phyloP scores from a whole-genome alignment of 2,888 invertebrate genomes.

The Adelphocoris suturalis region DNA sequence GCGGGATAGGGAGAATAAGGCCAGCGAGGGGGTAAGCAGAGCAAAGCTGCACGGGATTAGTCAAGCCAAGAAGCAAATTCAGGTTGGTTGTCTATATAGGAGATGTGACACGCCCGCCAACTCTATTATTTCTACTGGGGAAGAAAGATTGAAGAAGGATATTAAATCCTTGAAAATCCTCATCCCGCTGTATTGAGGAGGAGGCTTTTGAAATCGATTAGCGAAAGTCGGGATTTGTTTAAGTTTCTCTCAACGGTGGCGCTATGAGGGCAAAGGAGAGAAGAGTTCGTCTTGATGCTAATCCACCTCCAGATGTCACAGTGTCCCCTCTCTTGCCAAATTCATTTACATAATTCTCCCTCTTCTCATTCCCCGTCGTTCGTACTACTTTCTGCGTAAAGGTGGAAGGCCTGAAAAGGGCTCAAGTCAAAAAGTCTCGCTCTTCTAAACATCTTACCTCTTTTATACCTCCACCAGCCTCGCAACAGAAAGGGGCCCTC shows the following conservation, averaged over 20 bases:
- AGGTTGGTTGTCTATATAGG: conserved; percentile 11
- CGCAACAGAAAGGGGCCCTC: neutral
- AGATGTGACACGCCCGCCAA: neutral
- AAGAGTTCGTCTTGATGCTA: conserved; percentile 58
- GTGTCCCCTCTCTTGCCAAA: neutral
- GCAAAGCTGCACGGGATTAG: neutral
- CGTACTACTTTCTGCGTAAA: neutral
- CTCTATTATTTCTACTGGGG: neutral
- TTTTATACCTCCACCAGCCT: neutral
- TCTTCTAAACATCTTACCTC: neutral
- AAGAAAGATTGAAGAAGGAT: neutral
- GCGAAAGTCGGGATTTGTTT: conserved; percentile 44
- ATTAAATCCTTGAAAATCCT: conserved; percentile 18
- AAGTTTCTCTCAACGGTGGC: neutral
- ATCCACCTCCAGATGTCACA: conserved; percentile 57
- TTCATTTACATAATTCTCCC: conserved; percentile 52
- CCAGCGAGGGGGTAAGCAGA: neutral
- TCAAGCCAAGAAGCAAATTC: conserved; percentile 1
- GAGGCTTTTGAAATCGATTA: conserved; percentile 6
- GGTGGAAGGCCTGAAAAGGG: conserved; percentile 20
- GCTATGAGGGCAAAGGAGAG: conserved; percentile 1
- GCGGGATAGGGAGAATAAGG: neutral
- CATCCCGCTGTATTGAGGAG: neutral
- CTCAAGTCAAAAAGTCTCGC: conserved; percentile 26
- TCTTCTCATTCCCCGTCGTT: neutral